Percentiles rank a stretch among this genome's conserved stretches.
Conservation (phyloP, 2,113 vertebrate genomes). For the Nibea albiflora region DNA sequence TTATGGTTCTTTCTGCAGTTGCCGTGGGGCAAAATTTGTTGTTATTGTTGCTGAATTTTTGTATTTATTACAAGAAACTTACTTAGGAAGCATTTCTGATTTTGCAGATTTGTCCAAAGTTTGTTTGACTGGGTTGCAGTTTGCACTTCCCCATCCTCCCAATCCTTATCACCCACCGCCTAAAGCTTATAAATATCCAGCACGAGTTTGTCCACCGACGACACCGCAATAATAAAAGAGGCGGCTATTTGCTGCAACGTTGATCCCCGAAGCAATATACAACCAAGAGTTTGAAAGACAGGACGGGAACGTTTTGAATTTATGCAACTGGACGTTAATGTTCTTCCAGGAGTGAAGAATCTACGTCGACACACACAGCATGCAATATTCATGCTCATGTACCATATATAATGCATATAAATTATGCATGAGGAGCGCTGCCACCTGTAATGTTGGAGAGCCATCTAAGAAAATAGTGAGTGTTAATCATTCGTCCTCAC, state of each 20-base stretch:
- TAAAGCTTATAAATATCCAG: too few relatives aligned
- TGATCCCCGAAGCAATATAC: background rate
- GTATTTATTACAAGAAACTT: too few relatives aligned
- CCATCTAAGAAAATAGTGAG: background rate
- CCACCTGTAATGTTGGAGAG: conserved; percentile 12
- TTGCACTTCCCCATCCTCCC: background rate
- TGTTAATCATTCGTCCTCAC: conserved; percentile 1
- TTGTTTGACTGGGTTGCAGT: background rate
- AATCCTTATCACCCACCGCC: background rate
- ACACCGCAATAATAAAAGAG: background rate
- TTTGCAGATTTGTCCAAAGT: background rate
- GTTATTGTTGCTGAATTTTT: too few relatives aligned
- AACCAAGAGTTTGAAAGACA: background rate
- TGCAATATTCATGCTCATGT: conserved; percentile 21
- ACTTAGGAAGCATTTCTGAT: background rate
- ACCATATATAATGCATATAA: conserved; percentile 13
- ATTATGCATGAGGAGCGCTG: conserved; percentile 24
- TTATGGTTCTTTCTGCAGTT: background rate
- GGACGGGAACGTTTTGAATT: background rate
- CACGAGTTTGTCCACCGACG: background rate
- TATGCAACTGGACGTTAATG: background rate
- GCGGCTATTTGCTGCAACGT: background rate
- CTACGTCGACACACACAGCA: background rate
- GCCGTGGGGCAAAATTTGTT: background rate
- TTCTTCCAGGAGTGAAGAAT: background rate